A percentile compares a stretch with the other conserved stretches of the same genome.
Evolutionary conservation across 2,113 vertebrate species (phyloP).

Genomic region (Pangasianodon hypophthalmus): DNA sequence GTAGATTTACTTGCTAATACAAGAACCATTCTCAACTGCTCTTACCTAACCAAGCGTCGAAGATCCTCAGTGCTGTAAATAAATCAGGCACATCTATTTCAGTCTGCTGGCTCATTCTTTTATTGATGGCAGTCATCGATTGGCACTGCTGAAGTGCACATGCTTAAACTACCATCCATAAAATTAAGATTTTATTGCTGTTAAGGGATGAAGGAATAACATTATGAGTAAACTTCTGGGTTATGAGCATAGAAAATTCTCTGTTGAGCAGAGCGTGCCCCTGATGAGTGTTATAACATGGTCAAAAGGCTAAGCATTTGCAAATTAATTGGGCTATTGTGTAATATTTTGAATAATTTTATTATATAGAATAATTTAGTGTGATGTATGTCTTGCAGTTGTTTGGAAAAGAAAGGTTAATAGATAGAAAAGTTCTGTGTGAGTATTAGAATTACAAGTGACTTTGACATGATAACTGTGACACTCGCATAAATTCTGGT

Average conservation of each 20-base stretch:
- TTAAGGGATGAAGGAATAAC: conserved; percentile 30
- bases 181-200: conserved; percentile 60
- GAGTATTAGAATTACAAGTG: neutral
- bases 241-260: neutral
- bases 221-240: neutral
- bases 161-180: conserved; percentile 67
- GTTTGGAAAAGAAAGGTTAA: neutral
- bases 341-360: too few species aligned
- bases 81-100: conserved; percentile 34
- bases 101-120: conserved; percentile 55
- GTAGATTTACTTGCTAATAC: conserved; percentile 17
- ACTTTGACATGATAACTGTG: neutral
- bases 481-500: neutral
- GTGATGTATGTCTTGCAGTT: neutral
- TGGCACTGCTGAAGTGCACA: conserved; percentile 63
- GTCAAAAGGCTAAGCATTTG: conserved; percentile 4
- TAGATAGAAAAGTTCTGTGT: neutral
- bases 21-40: conserved; percentile 28
- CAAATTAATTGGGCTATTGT: neutral
- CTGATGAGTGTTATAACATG: neutral
- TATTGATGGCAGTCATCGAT: conserved; percentile 65
- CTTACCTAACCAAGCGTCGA: conserved; percentile 13
- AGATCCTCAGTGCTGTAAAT: conserved; percentile 14
- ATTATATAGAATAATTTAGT: neutral
- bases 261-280: neutral